These are phyloP conservation scores for Papilio gigon DNA, from an alignment of 2,888 invertebrate species.

Conservation along the genomic window DNA sequence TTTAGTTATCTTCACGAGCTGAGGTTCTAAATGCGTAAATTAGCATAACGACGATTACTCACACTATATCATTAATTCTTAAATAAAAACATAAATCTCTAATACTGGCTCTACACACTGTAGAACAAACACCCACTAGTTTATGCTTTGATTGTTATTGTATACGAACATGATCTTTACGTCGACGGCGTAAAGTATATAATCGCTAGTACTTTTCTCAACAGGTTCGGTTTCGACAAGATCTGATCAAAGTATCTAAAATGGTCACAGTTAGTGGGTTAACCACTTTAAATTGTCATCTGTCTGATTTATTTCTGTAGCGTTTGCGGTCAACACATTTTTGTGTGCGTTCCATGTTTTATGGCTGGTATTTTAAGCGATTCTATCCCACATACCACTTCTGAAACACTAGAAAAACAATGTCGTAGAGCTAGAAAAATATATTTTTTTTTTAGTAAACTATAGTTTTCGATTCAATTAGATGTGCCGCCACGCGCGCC, in stretches of 20 bases:
- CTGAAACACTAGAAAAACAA: constrained; percentile 26
- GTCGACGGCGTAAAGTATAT: constrained; percentile 51
- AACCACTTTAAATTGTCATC: constrained; percentile 84
- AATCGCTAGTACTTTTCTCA: constrained; percentile 48
- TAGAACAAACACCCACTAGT: constrained; percentile 79
- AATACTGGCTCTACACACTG: constrained; percentile 69
- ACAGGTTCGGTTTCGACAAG: constrained; percentile 75
- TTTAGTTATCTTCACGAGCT: constrained; percentile 55
- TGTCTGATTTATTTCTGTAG: constrained; percentile 82
- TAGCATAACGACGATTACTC: constrained; percentile 78
- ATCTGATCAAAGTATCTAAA: constrained; percentile 83
- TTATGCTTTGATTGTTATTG: constrained; percentile 42
- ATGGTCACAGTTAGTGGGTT: constrained; percentile 83
- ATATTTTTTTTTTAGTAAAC: constrained; percentile 20
- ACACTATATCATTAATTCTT: constrained; percentile 77
- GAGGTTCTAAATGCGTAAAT: constrained; percentile 68
- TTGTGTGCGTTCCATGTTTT: constrained; percentile 63
- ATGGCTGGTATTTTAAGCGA: constrained; percentile 45
- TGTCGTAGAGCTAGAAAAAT: constrained; percentile 7
- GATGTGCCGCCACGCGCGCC: constrained; percentile 46
- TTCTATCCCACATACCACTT: constrained; percentile 37
- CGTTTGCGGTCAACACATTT: constrained; percentile 79
- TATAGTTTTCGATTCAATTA: constrained; percentile 42
- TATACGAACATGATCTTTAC: constrained; percentile 62
- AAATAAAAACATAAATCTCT: constrained; percentile 82